Conservation (phyloP, 2,888 invertebrate genomes). For the Epistrophe grossulariae region DNA sequence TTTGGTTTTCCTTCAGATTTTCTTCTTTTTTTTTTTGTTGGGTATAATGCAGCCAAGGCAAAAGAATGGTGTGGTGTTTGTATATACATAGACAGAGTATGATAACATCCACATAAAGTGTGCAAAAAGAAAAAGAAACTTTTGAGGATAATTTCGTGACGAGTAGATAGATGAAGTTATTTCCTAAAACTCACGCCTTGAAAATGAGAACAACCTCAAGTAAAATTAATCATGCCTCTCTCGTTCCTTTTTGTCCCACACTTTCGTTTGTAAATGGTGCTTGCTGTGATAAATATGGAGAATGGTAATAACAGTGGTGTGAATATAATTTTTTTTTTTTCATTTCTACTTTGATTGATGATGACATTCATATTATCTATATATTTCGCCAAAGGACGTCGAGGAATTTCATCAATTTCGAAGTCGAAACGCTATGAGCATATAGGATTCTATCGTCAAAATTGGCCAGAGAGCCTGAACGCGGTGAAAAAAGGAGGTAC, state of each 20-base stretch:
- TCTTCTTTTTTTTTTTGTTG: constrained; percentile 7
- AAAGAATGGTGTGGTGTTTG: not conserved
- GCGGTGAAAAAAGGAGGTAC: not conserved
- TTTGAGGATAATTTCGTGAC: constrained; percentile 58
- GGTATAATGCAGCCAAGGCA: constrained; percentile 10
- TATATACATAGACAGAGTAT: constrained; percentile 11
- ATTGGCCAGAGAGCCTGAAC: constrained; percentile 38
- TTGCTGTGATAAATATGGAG: constrained; percentile 62
- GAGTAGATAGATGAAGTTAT: constrained; percentile 74
- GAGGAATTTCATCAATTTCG: constrained; percentile 71
- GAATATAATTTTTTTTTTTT: constrained; percentile 55
- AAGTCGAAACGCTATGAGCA: constrained; percentile 30
- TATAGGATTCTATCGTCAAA: constrained; percentile 38
- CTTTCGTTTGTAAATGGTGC: constrained; percentile 35
- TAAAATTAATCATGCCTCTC: constrained; percentile 68
- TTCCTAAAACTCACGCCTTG: constrained; percentile 70
- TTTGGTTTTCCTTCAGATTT: constrained; percentile 68
- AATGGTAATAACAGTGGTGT: constrained; percentile 48
- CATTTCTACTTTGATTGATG: constrained; percentile 73
- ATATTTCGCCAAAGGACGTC: constrained; percentile 69
- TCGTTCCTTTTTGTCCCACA: constrained; percentile 36
- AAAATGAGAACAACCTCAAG: constrained; percentile 71
- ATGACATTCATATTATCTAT: constrained; percentile 74
- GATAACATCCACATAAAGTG: constrained; percentile 42
- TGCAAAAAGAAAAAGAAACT: constrained; percentile 41